Base-by-base conservation (phyloP, 2,113 vertebrate genomes). In the Ivindomyrus marchei region DNA sequence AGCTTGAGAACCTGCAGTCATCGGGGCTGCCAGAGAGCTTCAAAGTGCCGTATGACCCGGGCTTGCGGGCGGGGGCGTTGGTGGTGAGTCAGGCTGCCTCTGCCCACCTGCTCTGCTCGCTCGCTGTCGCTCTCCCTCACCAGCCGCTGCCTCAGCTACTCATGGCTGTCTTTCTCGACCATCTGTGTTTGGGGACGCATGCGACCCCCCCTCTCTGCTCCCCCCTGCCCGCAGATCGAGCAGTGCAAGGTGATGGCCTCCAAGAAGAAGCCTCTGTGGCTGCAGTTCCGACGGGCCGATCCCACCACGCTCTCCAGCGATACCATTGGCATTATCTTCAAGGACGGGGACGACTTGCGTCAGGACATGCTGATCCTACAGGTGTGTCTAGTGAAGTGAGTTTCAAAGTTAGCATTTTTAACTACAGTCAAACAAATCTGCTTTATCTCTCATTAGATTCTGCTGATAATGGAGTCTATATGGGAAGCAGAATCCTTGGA, bases 321-420 rank as follows among this genome's bases (percentile, higher is more conserved):
- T 94, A 97, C 98, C 11, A 99, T 99, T 89, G 98, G 98, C 80
- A 97, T 99, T 89, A 99, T 99, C 92, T 99, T 99, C 93, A 99
- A 99, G 92, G 97, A 99, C 0, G 99, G 99, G 0, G 99, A 99
- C 10, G 99, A 99, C 92, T 96, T 99, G 47, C 96, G 99, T 0
- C 99, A 99, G 94, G 98, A 99, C 90, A 99, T 99, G 99, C 96
- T 99, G 47, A 99, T 99, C 95, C 96, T 99, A 91, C 99, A 99
- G 97, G 99, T 98, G 94, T 10, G 88, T 4, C 42, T 45, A 4
- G 91, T 5, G 8, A 24, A n/a, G 45, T 15, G 47, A 86, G 47
- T 45, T 31, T 49, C 21, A 47, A 58, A 46, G 74, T 17, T 89
- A 1, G 19, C 36, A 46, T 19, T 50, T 74, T 31, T n/a, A n/a